phyloP scores from a whole-genome alignment of 2,888 invertebrate species.

The Watsonalla binaria region DNA sequence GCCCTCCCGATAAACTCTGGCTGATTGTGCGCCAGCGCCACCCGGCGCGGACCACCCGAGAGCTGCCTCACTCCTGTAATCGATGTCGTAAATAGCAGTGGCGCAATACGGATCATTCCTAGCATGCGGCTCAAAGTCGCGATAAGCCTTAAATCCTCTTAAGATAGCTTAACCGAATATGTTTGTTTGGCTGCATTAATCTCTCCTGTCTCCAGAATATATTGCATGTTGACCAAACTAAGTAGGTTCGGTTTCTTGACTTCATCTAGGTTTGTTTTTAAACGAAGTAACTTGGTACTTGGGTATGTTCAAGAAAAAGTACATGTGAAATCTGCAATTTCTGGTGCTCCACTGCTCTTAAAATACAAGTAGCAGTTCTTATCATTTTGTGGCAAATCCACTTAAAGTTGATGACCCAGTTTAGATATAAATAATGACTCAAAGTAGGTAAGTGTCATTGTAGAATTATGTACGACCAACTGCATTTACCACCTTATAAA shows the following conservation, averaged over 20 bases:
- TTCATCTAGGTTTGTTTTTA: no score
- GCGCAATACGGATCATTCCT: constrained; percentile 62
- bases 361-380: constrained; percentile 31
- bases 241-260: neutral
- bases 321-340: no score
- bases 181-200: constrained; percentile 47
- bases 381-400: constrained; percentile 53
- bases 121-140: constrained; percentile 43
- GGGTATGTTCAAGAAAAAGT: no score
- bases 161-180: constrained; percentile 32
- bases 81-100: constrained; percentile 63
- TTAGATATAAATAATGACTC: constrained; percentile 67
- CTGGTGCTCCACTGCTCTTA: neutral
- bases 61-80: constrained; percentile 28
- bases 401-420: constrained; percentile 58
- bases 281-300: no score
- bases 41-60: constrained; percentile 62
- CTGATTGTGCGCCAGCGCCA: constrained; percentile 42
- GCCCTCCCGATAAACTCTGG: constrained; percentile 57
- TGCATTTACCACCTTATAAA: neutral
- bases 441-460: constrained; percentile 48
- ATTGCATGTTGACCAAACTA: neutral
- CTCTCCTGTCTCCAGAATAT: constrained; percentile 11
- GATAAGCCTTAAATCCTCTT: constrained; percentile 50
- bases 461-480: constrained; percentile 15